Base-by-base conservation (phyloP, 2,113 vertebrate species). In the Notarius lentiginosus region DNA sequence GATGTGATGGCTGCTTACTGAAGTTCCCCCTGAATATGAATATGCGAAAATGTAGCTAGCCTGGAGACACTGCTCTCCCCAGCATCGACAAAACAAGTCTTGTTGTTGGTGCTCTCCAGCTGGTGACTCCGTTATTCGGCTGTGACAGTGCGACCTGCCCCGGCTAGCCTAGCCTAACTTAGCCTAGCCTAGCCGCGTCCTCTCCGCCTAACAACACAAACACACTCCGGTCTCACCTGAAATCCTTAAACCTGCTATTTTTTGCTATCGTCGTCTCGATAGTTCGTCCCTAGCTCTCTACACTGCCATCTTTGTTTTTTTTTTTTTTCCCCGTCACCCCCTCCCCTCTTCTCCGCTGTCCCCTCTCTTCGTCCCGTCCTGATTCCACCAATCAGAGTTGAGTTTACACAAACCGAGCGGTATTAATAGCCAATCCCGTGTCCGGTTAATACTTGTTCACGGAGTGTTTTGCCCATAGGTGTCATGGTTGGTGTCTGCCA, bases 261-360 rank as follows among this genome's bases (percentile, higher is more conserved):
- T 82, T 53, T 88, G 84, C 84, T 58, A 90, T 89, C 92, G 90
- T 92, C 83, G 92, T 90, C 86, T 90, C 82, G 89, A 90, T 90
- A 91, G 91, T 91, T 93, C 91, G 91, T 92, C 92, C 92, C 91
- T 94, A 89, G 92, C 89, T 92, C 89, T 92, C 92, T 94, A 94
- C 92, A 93, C 95, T 94, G 95, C 95, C 95, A 96, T 96, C 95
- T 96, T 96, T 96, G 95, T 96, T 96, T 95, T 94, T 92, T 92
- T 91, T 89, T 88, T 86, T 91, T 92, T 90, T 90, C 90, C 90
- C 91, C 92, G 91, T 92, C 90, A 90, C 87, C 90, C 90, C 87
- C 86, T 86, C 66, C 82, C 83, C 70, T 82, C 80, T 79, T 80
- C 81, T 82, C 79, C 80, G 58, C 70, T 51, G 65, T 68, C 70